These are phyloP conservation scores for Prosopocoilus inquinatus DNA, from an alignment of 2,888 invertebrate genomes.

Conservation along the genomic window DNA sequence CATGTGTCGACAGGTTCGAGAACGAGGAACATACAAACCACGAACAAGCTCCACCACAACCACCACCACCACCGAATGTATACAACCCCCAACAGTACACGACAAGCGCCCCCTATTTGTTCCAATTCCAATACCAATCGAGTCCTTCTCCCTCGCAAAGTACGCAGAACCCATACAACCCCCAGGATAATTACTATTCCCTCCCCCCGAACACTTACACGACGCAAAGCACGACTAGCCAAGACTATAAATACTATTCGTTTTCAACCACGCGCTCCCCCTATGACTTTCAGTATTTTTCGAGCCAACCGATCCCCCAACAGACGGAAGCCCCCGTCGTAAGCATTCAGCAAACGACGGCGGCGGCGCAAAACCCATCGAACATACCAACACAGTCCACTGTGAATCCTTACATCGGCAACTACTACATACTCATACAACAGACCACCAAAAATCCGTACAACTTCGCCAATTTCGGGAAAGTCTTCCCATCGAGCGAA, in stretches of 20 bases:
- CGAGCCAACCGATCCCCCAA: constrained; percentile 21
- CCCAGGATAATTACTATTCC: constrained; percentile 8
- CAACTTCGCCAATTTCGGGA: constrained; percentile 51
- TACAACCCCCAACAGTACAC: constrained; percentile 36
- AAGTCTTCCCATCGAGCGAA: constrained; percentile 34
- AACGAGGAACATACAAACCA: constrained; percentile 35
- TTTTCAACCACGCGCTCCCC: constrained; percentile 43
- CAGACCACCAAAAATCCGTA: constrained; percentile 58
- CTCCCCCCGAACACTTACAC: constrained; percentile 22
- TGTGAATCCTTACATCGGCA: constrained; percentile 55
- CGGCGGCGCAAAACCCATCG: not conserved
- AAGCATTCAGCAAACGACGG: constrained; percentile 4
- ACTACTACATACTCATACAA: constrained; percentile 50
- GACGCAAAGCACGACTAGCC: constrained; percentile 24
- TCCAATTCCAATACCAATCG: constrained; percentile 11
- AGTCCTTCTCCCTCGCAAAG: constrained; percentile 5
- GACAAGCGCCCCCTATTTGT: constrained; percentile 25
- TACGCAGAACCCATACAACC: constrained; percentile 20
- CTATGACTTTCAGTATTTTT: constrained; percentile 41
- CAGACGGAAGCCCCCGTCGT: not conserved
- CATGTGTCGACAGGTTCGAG: constrained; percentile 37
- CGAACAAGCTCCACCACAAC: constrained; percentile 24
- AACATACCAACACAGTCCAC: constrained; percentile 47
- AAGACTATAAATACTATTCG: constrained; percentile 34
- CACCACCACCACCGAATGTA: constrained; percentile 28